phyloP scores from a whole-genome alignment of 2,113 vertebrate species.

The Phalacrocorax carbo region DNA sequence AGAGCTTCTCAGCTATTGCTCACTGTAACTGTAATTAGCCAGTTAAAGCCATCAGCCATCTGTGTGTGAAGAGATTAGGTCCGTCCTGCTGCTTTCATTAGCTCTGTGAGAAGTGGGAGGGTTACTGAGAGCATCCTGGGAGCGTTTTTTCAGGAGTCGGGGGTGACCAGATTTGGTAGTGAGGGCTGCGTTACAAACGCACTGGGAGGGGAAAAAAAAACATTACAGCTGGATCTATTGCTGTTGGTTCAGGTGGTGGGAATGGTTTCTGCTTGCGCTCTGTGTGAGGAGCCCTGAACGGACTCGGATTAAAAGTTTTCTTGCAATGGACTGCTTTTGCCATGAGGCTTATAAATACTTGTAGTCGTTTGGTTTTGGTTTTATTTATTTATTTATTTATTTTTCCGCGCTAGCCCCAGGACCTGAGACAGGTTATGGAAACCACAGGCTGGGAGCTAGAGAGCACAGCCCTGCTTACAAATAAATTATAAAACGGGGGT shows the following conservation, averaged over 20 bases:
- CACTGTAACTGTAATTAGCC: not conserved
- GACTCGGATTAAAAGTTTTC: not conserved
- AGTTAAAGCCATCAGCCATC: not conserved
- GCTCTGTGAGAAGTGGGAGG: not conserved
- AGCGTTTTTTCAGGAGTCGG: not conserved
- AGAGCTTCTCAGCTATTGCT: not conserved
- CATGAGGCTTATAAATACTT: not conserved
- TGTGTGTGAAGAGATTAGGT: not conserved
- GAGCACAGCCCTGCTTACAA: not conserved
- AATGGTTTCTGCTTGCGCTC: not conserved
- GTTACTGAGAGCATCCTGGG: not conserved
- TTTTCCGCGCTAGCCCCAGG: too few relatives aligned
- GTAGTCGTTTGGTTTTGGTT: not conserved
- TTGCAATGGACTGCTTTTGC: not conserved
- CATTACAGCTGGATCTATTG: not conserved
- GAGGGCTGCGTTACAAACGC: not conserved
- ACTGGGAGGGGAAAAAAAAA: too few relatives aligned
- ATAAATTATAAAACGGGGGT: not conserved
- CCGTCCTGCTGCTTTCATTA: not conserved
- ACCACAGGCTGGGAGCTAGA: not conserved
- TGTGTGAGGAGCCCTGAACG: not conserved
- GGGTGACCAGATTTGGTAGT: not conserved
- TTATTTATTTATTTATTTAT: too few relatives aligned
- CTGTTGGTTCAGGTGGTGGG: not conserved
- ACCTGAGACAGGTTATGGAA: not conserved